Evolutionary conservation across 2,113 vertebrate genomes (phyloP), one percentile per base, ranked within the genome.

Genomic region (Zapornia atra): DNA sequence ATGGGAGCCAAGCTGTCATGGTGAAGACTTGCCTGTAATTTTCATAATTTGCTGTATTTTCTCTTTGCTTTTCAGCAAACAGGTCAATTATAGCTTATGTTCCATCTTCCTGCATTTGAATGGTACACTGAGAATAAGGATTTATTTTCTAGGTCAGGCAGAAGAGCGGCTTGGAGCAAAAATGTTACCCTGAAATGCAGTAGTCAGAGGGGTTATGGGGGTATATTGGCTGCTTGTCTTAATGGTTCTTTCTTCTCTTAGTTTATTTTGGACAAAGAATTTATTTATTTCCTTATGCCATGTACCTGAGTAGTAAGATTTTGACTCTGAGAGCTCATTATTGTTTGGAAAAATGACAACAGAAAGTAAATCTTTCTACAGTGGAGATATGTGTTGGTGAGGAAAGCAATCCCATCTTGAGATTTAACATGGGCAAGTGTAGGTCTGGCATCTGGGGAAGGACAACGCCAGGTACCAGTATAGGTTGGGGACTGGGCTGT

Each of bases 21-120:
- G 29, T 94, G 94, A 97, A 80, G 94, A 40, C 64, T 95, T 61
- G 92, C 60, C 71, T 90, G 28, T 96, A 90, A 96, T 96, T 95
- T 97, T 92, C 94, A 92, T 96, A 96, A 97, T 95, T 22, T 1
- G 40, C 90, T 77, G 60, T 78, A 51, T 94, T 96, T 96, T 93
- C 42, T 50, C 54, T 54, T 91, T 77, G 63, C 75, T 91, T 90
- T 53, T 81, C 79, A 80, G 82, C 71, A 93, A 82, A 77, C 76
- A 90, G 82, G 90, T 86, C 93, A 92, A 42, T 95, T 94, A 80
- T n/a, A 82, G 87, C 70, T 91, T 76, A 82, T 91, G 94, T 82
- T 71, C 84, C 63, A 76, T 87, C 78, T 15, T 76, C 0, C 0
- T 76, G 69, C 91, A 85, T 81, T 56, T 66, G 42, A 46, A 36